Conservation (phyloP, 2,113 vertebrate species). For the Chitala chitala region DNA sequence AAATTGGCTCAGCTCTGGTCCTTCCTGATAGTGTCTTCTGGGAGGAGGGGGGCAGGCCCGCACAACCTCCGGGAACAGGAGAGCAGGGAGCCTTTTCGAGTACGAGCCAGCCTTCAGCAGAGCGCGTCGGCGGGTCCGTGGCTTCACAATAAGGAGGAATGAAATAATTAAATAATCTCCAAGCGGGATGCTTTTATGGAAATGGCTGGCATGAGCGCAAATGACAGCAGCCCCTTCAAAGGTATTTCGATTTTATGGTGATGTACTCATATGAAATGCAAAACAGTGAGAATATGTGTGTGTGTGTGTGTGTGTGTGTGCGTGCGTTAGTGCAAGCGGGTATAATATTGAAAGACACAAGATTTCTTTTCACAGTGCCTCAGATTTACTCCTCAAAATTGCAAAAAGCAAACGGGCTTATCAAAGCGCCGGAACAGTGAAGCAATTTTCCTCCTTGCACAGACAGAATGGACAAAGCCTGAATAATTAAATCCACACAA, state of each 20-base stretch:
- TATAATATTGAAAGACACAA: too few relatives aligned
- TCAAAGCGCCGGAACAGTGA: neutral
- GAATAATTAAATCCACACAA: too few relatives aligned
- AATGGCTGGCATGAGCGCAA: too few relatives aligned
- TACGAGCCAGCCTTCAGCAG: neutral
- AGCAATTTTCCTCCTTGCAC: neutral
- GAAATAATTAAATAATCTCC: neutral
- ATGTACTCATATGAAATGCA: neutral
- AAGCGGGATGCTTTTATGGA: neutral
- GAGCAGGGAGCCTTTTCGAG: neutral
- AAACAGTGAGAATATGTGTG: too few relatives aligned
- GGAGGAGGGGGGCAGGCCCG: neutral
- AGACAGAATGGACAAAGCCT: neutral
- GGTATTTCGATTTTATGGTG: conserved; percentile 3
- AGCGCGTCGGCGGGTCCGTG: neutral
- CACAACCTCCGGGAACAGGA: neutral
- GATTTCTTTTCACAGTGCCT: too few relatives aligned
- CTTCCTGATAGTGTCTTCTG: conserved; percentile 12
- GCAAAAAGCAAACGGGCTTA: neutral
- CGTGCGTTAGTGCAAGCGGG: too few relatives aligned
- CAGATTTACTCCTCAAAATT: neutral
- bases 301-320: too few relatives aligned
- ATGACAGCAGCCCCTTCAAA: neutral
- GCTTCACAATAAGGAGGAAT: neutral
- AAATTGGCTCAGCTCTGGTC: neutral